phyloP scores from a whole-genome alignment of 2,888 invertebrate genomes.

The Antheraea assamensis region DNA sequence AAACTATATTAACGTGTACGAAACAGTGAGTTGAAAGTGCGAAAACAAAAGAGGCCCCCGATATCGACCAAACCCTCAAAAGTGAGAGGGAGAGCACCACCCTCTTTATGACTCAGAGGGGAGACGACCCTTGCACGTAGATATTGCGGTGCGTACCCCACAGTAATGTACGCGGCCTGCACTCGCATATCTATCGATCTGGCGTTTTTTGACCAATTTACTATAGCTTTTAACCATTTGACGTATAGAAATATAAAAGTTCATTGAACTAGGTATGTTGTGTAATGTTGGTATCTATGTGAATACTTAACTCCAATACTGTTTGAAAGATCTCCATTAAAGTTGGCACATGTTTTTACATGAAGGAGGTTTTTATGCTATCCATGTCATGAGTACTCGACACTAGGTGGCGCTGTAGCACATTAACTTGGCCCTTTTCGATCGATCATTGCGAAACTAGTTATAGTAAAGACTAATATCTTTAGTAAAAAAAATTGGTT shows the following conservation, averaged over 20 bases:
- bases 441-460: no score
- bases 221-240: slow-evolving; percentile 23
- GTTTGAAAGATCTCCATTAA: no score
- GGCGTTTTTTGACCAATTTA: slow-evolving; percentile 35
- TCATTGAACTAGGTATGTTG: background rate
- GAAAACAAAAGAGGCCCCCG: slow-evolving; percentile 78
- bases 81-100: slow-evolving; percentile 74
- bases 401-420: no score
- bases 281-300: no score
- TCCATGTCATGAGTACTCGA: no score
- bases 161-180: slow-evolving; percentile 60
- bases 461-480: no score
- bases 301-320: no score
- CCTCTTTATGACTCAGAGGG: slow-evolving; percentile 82
- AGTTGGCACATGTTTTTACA: no score
- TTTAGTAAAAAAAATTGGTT: no score
- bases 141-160: slow-evolving; percentile 67
- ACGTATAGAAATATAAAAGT: background rate
- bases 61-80: slow-evolving; percentile 80
- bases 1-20: slow-evolving; percentile 39
- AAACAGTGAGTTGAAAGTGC: slow-evolving; percentile 58
- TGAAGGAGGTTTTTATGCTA: no score
- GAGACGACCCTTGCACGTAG: slow-evolving; percentile 74
- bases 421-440: no score
- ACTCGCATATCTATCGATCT: slow-evolving; percentile 69